Evolutionary conservation across 2,113 vertebrate species (phyloP).

Genomic region (Nanorana parkeri): DNA sequence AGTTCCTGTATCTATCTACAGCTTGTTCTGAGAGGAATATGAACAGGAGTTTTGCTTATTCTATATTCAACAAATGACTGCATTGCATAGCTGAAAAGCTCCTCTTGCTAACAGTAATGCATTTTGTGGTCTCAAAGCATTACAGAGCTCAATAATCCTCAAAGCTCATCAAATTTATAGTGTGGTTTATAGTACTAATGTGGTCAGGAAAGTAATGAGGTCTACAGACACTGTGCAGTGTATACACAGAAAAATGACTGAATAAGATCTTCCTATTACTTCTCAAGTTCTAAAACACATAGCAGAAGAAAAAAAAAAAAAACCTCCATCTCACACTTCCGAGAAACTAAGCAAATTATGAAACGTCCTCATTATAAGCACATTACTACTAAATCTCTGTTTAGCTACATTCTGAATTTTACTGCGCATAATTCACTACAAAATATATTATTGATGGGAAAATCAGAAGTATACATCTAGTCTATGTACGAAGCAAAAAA

Average conservation of each 20-base stretch:
- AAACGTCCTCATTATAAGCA: neutral
- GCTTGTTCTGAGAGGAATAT: neutral
- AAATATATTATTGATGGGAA: no score
- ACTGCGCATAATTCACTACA: no score
- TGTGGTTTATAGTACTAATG: neutral
- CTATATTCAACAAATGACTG: slow-evolving; percentile 11
- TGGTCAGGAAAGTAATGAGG: neutral
- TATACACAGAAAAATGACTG: neutral
- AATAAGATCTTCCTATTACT: neutral
- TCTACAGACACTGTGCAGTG: slow-evolving; percentile 2
- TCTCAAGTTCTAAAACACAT: neutral
- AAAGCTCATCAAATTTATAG: slow-evolving; percentile 12
- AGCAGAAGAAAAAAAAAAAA: neutral
- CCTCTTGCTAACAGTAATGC: slow-evolving; percentile 7
- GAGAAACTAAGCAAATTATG: neutral
- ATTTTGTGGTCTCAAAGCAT: neutral
- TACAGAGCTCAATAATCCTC: slow-evolving; percentile 17
- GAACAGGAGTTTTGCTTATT: neutral
- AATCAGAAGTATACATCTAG: no score
- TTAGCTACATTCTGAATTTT: no score
- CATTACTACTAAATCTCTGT: neutral
- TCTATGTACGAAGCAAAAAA: no score
- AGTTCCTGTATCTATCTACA: neutral
- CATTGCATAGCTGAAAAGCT: slow-evolving; percentile 2
- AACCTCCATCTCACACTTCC: neutral